Evolutionary conservation across 2,113 vertebrate species (phyloP).

Genomic region (Nymphicus hollandicus): DNA sequence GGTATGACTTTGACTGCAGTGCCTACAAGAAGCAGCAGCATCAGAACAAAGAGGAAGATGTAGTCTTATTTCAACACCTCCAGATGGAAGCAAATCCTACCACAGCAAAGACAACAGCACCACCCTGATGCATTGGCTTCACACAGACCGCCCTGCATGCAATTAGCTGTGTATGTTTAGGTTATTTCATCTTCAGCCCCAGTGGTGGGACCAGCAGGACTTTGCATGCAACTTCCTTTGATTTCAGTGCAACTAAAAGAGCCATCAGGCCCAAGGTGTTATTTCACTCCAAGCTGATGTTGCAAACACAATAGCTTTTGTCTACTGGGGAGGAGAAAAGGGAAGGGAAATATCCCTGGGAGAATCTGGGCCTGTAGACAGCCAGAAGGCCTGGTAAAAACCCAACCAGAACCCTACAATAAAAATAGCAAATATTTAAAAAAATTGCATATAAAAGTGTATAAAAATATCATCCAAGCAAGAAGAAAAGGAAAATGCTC

Average conservation of each 20-base stretch:
- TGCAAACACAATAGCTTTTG: neutral
- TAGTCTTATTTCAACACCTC: neutral
- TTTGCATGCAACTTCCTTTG: neutral
- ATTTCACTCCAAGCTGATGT: neutral
- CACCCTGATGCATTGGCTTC: neutral
- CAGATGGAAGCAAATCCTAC: neutral
- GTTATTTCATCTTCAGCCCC: neutral
- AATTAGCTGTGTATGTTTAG: neutral
- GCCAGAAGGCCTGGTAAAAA: conserved; percentile 33
- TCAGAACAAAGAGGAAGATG: neutral
- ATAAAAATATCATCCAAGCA: conserved; percentile 71
- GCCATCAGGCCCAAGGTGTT: neutral
- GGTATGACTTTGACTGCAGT: neutral
- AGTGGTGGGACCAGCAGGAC: neutral
- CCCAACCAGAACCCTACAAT: conserved; percentile 36
- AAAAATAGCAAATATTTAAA: conserved; percentile 59
- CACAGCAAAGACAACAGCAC: neutral
- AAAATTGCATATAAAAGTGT: conserved; percentile 67
- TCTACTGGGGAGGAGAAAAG: neutral
- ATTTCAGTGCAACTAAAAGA: neutral
- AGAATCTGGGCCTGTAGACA: neutral
- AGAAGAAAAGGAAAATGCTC: conserved; percentile 52
- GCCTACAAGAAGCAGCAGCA: neutral
- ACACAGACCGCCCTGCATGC: neutral
- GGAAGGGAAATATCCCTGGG: neutral